These are phyloP conservation scores for Saccopteryx bilineata DNA, from an alignment of 2,113 vertebrate species.

Conservation along the genomic window DNA sequence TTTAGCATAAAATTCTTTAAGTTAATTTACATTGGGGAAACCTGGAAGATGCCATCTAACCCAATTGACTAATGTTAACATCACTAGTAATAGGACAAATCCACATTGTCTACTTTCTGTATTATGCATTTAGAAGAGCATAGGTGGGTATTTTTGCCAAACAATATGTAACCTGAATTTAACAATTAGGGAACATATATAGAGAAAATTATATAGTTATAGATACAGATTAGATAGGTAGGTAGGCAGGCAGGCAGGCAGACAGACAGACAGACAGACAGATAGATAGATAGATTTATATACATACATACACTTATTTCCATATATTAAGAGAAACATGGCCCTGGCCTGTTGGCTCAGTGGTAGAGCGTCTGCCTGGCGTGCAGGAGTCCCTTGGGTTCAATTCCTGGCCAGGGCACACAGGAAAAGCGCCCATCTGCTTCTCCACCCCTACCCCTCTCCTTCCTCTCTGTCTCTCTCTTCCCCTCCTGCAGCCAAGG, in stretches of 20 bases:
- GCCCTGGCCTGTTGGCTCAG: no score
- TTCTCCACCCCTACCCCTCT: no score
- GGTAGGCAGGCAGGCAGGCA: not conserved
- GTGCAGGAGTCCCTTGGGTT: no score
- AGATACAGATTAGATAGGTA: not conserved
- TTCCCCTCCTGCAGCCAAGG: no score
- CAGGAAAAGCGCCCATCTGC: no score
- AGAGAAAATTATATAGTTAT: not conserved
- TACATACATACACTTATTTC: not conserved
- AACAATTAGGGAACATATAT: not conserved
- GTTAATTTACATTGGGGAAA: not conserved
- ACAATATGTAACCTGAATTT: not conserved
- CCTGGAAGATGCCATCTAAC: not conserved
- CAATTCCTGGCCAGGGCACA: no score
- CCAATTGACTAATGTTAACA: not conserved
- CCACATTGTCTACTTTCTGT: not conserved
- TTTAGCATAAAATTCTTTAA: slow-evolving; percentile 19
- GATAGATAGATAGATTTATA: not conserved
- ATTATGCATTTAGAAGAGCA: not conserved
- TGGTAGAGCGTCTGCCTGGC: no score
- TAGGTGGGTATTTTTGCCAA: not conserved
- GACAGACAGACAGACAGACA: no score
- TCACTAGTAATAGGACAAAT: not conserved
- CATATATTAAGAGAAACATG: not conserved
- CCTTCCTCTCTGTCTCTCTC: no score